A percentile compares a stretch with the other conserved stretches of the same genome.
phyloP scores from a whole-genome alignment of 1,140 invertebrate genomes.

The Psix sp. region DNA sequence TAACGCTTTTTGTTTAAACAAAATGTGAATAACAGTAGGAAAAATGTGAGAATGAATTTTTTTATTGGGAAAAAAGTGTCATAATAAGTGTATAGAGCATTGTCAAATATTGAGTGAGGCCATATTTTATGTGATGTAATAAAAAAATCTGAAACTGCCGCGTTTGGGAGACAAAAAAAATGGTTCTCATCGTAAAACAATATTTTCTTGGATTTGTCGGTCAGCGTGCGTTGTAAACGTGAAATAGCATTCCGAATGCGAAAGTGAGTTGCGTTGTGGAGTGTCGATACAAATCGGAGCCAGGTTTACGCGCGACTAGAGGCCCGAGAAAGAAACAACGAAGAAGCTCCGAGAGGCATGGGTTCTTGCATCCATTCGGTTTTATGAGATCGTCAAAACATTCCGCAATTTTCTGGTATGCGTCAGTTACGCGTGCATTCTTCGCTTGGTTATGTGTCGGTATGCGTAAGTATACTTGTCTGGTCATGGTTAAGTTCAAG shows the following conservation, averaged over 20 bases:
- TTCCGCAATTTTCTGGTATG: constrained; percentile 68
- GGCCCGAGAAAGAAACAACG: constrained; percentile 12
- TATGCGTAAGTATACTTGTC: constrained; percentile 29
- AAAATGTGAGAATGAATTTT: too few relatives aligned
- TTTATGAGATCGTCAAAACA: constrained; percentile 74
- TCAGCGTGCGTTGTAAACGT: constrained; percentile 50
- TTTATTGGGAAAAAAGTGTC: too few relatives aligned
- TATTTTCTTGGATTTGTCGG: constrained; percentile 50
- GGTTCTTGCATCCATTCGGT: constrained; percentile 64
- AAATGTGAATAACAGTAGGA: too few relatives aligned
- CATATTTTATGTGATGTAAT: constrained; percentile 30
- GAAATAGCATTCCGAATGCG: constrained; percentile 56
- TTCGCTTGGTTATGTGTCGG: constrained; percentile 36
- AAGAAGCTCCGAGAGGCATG: constrained; percentile 49
- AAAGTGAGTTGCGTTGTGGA: constrained; percentile 48
- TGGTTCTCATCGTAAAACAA: constrained; percentile 57
- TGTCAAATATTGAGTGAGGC: constrained; percentile 36
- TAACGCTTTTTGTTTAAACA: constrained; percentile 13
- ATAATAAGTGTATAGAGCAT: constrained; percentile 20
- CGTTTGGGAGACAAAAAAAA: constrained; percentile 14
- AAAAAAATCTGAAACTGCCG: constrained; percentile 35
- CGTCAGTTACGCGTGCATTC: constrained; percentile 64
- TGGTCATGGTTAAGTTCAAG: constrained; percentile 37
- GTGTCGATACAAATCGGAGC: constrained; percentile 58
- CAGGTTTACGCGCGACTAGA: constrained; percentile 49